Evolutionary conservation across 2,113 vertebrate species (phyloP).

Genomic region (Spilogale gracilis): DNA sequence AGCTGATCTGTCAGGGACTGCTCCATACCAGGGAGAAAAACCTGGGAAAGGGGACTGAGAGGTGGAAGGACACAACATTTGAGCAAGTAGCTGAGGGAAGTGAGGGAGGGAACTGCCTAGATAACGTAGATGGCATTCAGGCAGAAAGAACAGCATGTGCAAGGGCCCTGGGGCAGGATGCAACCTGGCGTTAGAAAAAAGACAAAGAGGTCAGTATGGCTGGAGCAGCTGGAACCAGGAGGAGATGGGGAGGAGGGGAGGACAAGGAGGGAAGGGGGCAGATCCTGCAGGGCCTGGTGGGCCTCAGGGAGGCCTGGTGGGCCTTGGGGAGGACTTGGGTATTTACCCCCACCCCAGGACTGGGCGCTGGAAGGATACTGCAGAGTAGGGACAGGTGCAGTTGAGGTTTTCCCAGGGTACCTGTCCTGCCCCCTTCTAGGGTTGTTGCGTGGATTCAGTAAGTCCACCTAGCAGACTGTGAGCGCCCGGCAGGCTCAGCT

Average conservation of each 20-base stretch:
- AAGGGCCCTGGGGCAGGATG: neutral
- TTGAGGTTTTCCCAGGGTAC: neutral
- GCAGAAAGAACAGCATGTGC: neutral
- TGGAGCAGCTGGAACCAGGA: neutral
- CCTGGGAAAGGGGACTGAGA: neutral
- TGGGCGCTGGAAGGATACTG: neutral
- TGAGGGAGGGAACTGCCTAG: neutral
- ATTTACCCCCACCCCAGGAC: neutral
- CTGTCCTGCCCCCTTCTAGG: accelerated
- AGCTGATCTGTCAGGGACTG: neutral
- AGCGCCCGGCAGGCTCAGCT: neutral
- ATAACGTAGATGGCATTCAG: neutral
- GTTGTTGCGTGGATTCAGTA: neutral
- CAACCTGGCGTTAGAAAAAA: neutral
- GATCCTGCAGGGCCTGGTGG: neutral
- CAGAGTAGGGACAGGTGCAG: neutral
- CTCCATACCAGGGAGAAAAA: neutral
- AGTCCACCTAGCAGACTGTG: neutral
- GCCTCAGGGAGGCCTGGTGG: too few species aligned
- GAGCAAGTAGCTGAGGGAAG: neutral
- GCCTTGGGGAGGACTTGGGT: neutral
- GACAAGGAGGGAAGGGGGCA: accelerated
- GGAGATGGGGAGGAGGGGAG: too few species aligned
- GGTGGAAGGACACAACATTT: neutral
- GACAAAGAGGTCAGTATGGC: accelerated